Percentiles rank a stretch among this genome's conserved stretches.
Evolutionary conservation across 1,140 invertebrate genomes (phyloP).

Genomic region (Caerostris darwini): DNA sequence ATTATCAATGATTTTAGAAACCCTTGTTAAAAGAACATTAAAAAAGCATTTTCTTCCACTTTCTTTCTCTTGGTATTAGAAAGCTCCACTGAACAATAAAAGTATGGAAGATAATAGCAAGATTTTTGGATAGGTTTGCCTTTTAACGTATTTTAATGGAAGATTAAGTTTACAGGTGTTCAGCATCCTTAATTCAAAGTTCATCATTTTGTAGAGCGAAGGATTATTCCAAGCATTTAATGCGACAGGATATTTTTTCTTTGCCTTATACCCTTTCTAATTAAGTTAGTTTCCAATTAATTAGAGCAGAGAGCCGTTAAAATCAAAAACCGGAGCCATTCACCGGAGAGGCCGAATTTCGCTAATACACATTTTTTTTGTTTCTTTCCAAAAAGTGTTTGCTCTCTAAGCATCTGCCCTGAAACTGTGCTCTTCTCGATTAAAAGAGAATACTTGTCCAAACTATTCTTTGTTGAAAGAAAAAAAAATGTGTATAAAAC

Average conservation of each 20-base stretch:
- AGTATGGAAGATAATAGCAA: neutral
- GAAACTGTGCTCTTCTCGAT: neutral
- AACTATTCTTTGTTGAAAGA: neutral
- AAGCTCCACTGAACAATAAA: neutral
- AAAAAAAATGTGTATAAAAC: neutral
- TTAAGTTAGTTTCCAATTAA: slow-evolving; percentile 51
- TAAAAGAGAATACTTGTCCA: neutral
- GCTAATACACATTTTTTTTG: no score
- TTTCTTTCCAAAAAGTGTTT: neutral
- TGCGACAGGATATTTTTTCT: neutral
- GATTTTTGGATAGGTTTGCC: neutral
- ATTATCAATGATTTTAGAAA: no score
- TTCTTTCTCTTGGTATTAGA: neutral
- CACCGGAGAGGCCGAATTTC: neutral
- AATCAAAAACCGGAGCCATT: neutral
- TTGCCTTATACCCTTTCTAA: neutral
- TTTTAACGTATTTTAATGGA: neutral
- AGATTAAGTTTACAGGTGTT: neutral
- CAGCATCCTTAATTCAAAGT: neutral
- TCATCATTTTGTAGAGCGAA: neutral
- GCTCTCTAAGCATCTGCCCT: neutral
- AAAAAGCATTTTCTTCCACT: neutral
- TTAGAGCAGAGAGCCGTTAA: neutral
- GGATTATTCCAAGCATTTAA: neutral
- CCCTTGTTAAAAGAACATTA: neutral